A percentile compares a stretch with the other conserved stretches of the same genome.
Conservation (phyloP, 2,888 invertebrate genomes). For the Cyclophora albipunctata region DNA sequence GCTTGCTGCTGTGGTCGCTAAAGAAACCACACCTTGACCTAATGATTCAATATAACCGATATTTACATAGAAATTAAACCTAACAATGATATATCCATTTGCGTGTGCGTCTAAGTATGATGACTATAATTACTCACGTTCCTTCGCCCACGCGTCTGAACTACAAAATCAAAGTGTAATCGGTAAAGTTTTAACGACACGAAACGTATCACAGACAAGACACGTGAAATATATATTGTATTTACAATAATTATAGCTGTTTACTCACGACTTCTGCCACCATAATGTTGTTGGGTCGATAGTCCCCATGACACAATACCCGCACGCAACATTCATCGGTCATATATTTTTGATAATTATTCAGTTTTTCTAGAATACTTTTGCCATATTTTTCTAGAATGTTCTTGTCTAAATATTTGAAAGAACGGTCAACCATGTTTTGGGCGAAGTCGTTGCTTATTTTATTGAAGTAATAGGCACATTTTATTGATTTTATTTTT, state of each 20-base stretch:
- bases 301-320: conserved; percentile 46
- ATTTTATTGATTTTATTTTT: conserved; percentile 24
- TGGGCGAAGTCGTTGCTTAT: conserved; percentile 23
- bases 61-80: no score
- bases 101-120: no score
- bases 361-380: conserved; percentile 16
- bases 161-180: no score
- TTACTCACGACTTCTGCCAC: conserved; percentile 38
- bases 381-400: conserved; percentile 15
- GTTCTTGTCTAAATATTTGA: conserved; percentile 20
- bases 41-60: no score
- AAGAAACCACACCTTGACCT: no score
- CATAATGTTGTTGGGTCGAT: conserved; percentile 46
- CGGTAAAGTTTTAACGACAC: no score
- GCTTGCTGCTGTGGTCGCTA: no score
- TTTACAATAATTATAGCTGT: not conserved
- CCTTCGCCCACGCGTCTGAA: no score
- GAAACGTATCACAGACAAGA: not conserved
- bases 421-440: conserved; percentile 20
- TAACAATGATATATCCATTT: no score
- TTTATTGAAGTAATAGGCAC: conserved; percentile 22
- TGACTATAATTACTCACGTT: no score
- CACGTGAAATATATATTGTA: not conserved
- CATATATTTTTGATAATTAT: conserved; percentile 24
- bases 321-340: conserved; percentile 19